Evolutionary conservation across 2,797 vertebrate genomes (phyloP).

Genomic region (Channa striata): DNA sequence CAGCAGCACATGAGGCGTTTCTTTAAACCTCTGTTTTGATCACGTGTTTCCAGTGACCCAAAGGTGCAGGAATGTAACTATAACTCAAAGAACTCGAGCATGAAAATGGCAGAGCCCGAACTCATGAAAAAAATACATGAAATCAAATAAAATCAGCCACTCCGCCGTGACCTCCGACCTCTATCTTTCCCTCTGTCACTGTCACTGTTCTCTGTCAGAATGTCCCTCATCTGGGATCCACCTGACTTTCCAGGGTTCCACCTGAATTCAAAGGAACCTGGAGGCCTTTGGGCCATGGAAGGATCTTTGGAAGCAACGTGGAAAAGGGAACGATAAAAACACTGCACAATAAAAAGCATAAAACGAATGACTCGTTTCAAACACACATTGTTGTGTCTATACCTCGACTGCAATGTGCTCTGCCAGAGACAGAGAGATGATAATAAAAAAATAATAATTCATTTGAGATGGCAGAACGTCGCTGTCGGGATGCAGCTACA

Average conservation of each 20-base stretch:
- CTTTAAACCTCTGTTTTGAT: conserved; percentile 13
- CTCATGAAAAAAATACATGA: not conserved
- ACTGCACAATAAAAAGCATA: too few species aligned
- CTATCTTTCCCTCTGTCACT: not conserved
- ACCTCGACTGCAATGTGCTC: too few species aligned
- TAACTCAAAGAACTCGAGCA: conserved; percentile 40
- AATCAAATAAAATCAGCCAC: not conserved
- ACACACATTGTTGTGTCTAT: too few species aligned
- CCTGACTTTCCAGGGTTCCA: not conserved
- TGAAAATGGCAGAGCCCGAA: conserved; percentile 22
- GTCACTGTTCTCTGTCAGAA: not conserved
- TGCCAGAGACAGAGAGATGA: too few species aligned
- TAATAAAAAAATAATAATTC: too few species aligned
- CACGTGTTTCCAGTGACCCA: conserved; percentile 45
- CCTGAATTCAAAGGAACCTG: not conserved
- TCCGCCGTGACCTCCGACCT: conserved; percentile 12
- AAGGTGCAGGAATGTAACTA: conserved; percentile 48
- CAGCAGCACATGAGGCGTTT: conserved; percentile 17
- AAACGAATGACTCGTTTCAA: too few species aligned
- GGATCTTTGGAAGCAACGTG: conserved; percentile 2
- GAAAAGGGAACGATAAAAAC: too few species aligned
- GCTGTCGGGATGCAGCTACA: too few species aligned
- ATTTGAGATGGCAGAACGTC: too few species aligned
- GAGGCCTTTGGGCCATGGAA: conserved; percentile 10
- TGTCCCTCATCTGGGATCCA: conserved; percentile 4